Base-by-base conservation (phyloP, 1,140 invertebrate species). In the Battus philenor region DNA sequence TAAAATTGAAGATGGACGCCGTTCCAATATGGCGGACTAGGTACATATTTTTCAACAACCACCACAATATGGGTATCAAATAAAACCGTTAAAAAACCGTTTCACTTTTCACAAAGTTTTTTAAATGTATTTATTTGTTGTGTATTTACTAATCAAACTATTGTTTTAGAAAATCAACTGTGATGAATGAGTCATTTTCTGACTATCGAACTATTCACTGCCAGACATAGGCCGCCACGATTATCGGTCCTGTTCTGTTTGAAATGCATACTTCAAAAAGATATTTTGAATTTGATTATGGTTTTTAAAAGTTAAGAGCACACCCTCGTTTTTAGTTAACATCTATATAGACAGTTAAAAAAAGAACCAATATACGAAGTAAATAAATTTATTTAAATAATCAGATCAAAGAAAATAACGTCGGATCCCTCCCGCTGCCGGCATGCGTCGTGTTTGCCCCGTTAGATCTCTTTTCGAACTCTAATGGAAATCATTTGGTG, bases 131-230 rank as follows among this genome's bases (percentile, higher is more conserved):
- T 88, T 69, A n/a, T 54, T 41, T 45, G 48, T 38, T 39, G 39
- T 26, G 34, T 68, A 62, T 43, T 61, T 62, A 49, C 57, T 43
- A 53, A 55, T 53, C 60, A 63, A 64, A 72, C 49, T 73, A 66
- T 68, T 73, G 64, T 78, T 73, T 75, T 74, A 68, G 48, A 67
- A 70, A 81, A 71, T 76, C 64, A 70, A 71, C 65, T 68, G 50
- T 60, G 60, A 74, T 59, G 64, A 78, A 71, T 65, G n/a, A n/a
- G n/a, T n/a, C n/a, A n/a, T n/a, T n/a, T n/a, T n/a, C n/a, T n/a
- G n/a, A n/a, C n/a, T n/a, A n/a, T n/a, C n/a, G n/a, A n/a, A n/a
- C n/a, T n/a, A n/a, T n/a, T n/a, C n/a, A n/a, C n/a, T n/a, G n/a
- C n/a, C n/a, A n/a, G n/a, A n/a, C n/a, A n/a, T n/a, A n/a, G n/a